phyloP scores from a whole-genome alignment of 2,113 vertebrate species.

The Passer domesticus region DNA sequence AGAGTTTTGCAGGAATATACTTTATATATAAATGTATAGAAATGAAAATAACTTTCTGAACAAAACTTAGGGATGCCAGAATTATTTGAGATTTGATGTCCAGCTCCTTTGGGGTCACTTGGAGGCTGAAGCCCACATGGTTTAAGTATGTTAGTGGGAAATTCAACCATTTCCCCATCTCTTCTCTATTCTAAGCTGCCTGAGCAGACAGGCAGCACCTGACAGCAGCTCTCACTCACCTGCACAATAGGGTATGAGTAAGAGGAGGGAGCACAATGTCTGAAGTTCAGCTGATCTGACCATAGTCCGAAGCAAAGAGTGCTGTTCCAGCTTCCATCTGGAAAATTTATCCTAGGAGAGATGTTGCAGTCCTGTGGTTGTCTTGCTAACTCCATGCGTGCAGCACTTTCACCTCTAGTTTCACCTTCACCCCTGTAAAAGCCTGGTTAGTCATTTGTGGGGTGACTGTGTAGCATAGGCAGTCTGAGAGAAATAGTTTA shows the following conservation, averaged over 20 bases:
- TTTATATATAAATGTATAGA: background rate
- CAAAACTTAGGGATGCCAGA: background rate
- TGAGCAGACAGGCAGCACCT: background rate
- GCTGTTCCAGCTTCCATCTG: slow-evolving; percentile 8
- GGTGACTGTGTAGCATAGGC: background rate
- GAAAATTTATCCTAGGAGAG: slow-evolving; percentile 1
- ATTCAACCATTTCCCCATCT: background rate
- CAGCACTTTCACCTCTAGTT: background rate
- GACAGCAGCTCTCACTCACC: background rate
- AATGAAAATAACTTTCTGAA: background rate
- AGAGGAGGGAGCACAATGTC: background rate
- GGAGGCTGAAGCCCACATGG: background rate
- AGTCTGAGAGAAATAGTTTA: slow-evolving; percentile 6
- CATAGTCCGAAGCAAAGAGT: background rate
- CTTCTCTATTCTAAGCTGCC: background rate
- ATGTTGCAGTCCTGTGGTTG: background rate
- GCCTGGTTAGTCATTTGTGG: background rate
- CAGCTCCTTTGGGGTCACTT: background rate
- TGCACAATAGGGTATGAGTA: background rate
- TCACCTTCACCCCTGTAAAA: background rate
- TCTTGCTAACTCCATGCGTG: background rate
- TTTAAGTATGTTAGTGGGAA: background rate
- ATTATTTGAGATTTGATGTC: background rate
- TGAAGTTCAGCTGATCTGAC: slow-evolving; percentile 5
- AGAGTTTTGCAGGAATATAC: background rate